Percentiles rank a stretch among this genome's conserved stretches.
Conservation (phyloP, 2,888 invertebrate genomes). For the Tubulanus polymorphus region DNA sequence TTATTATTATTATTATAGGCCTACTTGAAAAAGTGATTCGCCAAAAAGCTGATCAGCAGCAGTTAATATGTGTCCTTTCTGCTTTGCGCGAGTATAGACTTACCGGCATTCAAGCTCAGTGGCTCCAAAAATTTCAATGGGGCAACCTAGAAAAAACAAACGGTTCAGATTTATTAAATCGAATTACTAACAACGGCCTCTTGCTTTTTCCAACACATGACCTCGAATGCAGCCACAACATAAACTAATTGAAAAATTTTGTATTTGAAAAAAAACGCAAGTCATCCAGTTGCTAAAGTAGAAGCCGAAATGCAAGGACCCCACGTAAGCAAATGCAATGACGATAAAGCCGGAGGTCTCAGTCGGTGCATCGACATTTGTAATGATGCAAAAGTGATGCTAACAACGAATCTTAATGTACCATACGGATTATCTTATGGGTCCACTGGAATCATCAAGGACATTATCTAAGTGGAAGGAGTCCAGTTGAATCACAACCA, state of each 20-base stretch:
- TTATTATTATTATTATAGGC: no score
- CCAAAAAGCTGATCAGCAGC: background rate
- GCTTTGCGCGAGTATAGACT: background rate
- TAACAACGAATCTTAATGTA: constrained; percentile 18
- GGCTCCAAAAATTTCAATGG: constrained; percentile 2
- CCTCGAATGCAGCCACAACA: constrained; percentile 19
- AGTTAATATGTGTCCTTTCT: constrained; percentile 11
- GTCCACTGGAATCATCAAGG: constrained; percentile 16
- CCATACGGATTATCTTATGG: constrained; percentile 23
- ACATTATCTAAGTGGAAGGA: constrained; percentile 20
- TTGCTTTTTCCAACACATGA: constrained; percentile 6
- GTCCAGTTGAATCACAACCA: constrained; percentile 15
- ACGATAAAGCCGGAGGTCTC: constrained; percentile 19
- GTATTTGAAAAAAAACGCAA: no score
- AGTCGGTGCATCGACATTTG: constrained; percentile 12
- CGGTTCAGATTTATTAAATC: constrained; percentile 2
- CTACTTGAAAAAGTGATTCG: background rate
- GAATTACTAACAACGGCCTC: constrained; percentile 7
- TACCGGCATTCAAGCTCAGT: constrained; percentile 4
- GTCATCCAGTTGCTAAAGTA: constrained; percentile 17
- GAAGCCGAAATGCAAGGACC: constrained; percentile 7
- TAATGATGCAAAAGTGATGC: constrained; percentile 19
- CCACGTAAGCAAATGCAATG: constrained; percentile 12
- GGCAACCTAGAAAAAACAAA: background rate
- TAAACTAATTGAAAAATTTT: constrained; percentile 4